Evolutionary conservation across 1,140 invertebrate species (phyloP).

Genomic region (Forficula auricularia): DNA sequence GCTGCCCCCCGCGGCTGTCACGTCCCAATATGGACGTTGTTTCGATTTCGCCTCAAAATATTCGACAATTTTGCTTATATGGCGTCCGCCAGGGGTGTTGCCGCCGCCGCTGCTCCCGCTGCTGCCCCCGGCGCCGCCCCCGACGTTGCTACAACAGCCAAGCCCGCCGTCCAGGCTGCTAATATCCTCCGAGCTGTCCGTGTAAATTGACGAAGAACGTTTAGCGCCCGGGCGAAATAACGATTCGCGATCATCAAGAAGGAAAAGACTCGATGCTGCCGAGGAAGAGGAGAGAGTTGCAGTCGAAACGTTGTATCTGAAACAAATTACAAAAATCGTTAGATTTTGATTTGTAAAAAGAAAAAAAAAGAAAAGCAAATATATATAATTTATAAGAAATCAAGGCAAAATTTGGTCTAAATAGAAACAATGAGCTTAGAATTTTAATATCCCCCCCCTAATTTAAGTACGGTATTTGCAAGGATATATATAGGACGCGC

Average conservation of each 20-base stretch:
- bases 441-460: too few species aligned
- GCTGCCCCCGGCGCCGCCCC: constrained; percentile 1
- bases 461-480: too few species aligned
- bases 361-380: too few species aligned
- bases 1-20: neutral
- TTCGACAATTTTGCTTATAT: constrained; percentile 67
- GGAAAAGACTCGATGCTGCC: constrained; percentile 38
- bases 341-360: too few species aligned
- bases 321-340: too few species aligned
- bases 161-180: constrained; percentile 48
- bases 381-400: too few species aligned
- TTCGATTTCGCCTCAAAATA: constrained; percentile 59
- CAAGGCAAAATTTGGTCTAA: too few species aligned
- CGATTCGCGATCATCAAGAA: constrained; percentile 31
- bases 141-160: constrained; percentile 20
- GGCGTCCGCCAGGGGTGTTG: too few species aligned
- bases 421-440: too few species aligned
- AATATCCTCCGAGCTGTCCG: constrained; percentile 69
- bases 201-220: constrained; percentile 64
- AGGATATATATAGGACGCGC: too few species aligned
- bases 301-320: constrained; percentile 17
- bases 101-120: constrained; percentile 29
- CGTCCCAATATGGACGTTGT: neutral
- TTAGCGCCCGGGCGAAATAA: constrained; percentile 33
- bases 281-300: constrained; percentile 35